These are phyloP conservation scores for Heliconius congener DNA, from an alignment of 1,140 invertebrate genomes.

Conservation along the genomic window DNA sequence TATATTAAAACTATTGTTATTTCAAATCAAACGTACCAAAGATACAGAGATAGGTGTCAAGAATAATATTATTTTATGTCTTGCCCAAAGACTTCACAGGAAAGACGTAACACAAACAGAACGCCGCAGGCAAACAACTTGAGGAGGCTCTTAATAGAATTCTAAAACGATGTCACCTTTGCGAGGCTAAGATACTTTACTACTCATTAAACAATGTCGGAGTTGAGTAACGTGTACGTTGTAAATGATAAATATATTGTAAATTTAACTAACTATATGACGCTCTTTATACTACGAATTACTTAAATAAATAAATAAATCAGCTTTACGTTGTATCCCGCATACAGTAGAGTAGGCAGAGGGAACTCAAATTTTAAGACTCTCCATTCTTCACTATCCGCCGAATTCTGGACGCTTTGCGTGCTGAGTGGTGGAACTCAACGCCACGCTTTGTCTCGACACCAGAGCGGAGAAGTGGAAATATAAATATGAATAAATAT, in stretches of 20 bases:
- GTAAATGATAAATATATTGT: slow-evolving; percentile 1
- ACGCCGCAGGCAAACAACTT: slow-evolving; percentile 60
- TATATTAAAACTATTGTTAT: no score
- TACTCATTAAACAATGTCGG: neutral
- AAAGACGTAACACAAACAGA: slow-evolving; percentile 68
- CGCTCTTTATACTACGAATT: no score
- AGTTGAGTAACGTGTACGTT: neutral
- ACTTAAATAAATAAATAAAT: no score
- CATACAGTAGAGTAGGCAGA: no score
- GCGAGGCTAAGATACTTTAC: neutral
- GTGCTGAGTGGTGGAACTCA: no score
- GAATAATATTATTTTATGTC: neutral
- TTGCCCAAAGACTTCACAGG: slow-evolving; percentile 27
- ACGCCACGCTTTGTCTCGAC: no score
- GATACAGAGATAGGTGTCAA: neutral
- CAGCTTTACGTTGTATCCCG: no score
- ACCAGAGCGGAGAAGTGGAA: no score
- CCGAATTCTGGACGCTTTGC: no score
- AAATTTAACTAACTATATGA: neutral
- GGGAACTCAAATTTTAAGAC: no score
- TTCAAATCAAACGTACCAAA: neutral
- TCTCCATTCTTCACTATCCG: no score
- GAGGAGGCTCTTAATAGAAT: slow-evolving; percentile 70
- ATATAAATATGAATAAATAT: no score
- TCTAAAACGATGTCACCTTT: slow-evolving; percentile 57